These are phyloP conservation scores for Athene cunicularia DNA, from an alignment of 2,113 vertebrate species.

Conservation along the genomic window DNA sequence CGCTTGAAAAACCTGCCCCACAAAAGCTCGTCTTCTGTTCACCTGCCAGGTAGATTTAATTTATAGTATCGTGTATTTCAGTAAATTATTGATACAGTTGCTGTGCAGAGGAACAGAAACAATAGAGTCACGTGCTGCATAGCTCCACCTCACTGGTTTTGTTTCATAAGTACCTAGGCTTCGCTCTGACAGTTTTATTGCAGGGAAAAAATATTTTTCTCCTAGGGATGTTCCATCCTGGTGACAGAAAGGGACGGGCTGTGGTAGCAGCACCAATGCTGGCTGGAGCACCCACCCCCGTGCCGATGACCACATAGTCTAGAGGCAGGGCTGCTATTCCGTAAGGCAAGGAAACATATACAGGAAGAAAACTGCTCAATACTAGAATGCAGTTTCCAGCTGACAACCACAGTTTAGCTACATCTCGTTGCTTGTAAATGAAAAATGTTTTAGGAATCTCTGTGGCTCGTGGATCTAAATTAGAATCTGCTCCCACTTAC, in stretches of 20 bases:
- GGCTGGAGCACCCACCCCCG: not conserved
- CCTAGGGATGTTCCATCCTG: not conserved
- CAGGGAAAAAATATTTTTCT: not conserved
- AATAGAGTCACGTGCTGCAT: not conserved
- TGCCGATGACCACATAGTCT: not conserved
- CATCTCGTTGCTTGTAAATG: not conserved
- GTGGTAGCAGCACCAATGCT: no score
- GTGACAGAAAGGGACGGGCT: not conserved
- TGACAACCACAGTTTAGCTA: not conserved
- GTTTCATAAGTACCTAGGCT: constrained; percentile 14
- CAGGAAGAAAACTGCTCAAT: not conserved
- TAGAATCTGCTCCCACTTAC: not conserved
- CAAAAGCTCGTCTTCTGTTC: not conserved
- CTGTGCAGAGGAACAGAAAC: not conserved
- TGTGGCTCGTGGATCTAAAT: not conserved
- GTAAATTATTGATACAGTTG: constrained; percentile 24
- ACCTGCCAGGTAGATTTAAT: not conserved
- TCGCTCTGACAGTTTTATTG: not conserved
- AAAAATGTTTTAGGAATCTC: not conserved
- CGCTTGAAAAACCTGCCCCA: not conserved
- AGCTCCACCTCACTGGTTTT: not conserved
- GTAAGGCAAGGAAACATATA: not conserved
- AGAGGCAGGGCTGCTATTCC: not conserved
- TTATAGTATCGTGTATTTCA: not conserved
- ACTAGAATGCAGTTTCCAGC: not conserved